These are phyloP conservation scores for Phyllotreta cruciferae DNA, from an alignment of 2,888 invertebrate species.

Conservation along the genomic window DNA sequence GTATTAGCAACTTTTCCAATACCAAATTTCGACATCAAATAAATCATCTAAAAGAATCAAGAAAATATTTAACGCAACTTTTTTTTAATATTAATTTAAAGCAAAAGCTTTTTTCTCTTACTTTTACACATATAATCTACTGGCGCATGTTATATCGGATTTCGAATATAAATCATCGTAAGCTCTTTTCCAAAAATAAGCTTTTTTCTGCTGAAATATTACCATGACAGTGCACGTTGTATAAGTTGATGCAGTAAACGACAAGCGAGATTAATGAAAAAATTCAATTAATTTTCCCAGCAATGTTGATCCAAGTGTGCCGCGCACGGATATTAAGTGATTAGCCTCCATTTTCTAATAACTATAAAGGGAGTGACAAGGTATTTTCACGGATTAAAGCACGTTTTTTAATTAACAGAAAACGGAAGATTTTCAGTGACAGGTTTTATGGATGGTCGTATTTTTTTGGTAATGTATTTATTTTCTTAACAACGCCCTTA, in stretches of 20 bases:
- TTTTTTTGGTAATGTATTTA: no score
- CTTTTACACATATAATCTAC: background rate
- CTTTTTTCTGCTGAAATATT: slow-evolving; percentile 36
- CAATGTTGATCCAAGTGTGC: slow-evolving; percentile 34
- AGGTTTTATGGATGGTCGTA: no score
- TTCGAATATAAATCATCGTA: slow-evolving; percentile 23
- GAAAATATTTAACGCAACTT: no score
- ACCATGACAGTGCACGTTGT: slow-evolving; percentile 37
- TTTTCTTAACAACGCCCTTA: background rate
- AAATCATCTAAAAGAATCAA: no score
- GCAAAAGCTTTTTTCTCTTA: no score
- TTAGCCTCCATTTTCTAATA: slow-evolving; percentile 25
- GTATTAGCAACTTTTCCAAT: no score
- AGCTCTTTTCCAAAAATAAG: slow-evolving; percentile 34
- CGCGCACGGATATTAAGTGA: slow-evolving; percentile 34
- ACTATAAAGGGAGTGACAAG: slow-evolving; percentile 11
- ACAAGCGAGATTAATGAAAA: slow-evolving; percentile 51
- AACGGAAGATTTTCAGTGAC: background rate
- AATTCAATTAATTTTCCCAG: slow-evolving; percentile 48
- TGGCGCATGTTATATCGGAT: slow-evolving; percentile 7
- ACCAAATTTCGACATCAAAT: no score
- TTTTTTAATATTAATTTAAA: no score
- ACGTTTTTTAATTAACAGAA: slow-evolving; percentile 3
- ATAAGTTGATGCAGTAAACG: slow-evolving; percentile 45
- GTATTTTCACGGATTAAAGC: slow-evolving; percentile 11